phyloP scores from a whole-genome alignment of 53 echinoderm and acorn worm genomes.

The Henricia sp. region DNA sequence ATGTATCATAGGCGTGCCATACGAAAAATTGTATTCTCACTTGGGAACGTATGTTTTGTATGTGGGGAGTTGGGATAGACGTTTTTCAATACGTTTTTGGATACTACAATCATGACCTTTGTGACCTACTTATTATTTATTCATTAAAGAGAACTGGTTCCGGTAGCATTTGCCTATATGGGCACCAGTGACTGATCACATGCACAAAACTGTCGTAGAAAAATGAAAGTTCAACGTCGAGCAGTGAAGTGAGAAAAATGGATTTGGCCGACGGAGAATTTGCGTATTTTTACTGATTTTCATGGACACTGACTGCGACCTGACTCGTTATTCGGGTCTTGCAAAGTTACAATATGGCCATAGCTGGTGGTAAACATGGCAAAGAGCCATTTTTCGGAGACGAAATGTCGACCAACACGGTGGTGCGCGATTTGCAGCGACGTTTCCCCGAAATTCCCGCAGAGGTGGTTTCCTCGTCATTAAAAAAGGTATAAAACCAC shows the following conservation, averaged over 20 bases:
- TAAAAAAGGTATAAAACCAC: slow-evolving; percentile 26
- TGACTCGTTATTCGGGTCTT: no score
- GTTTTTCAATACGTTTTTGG: no score
- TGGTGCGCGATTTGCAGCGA: slow-evolving; percentile 13
- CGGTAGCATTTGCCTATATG: background rate
- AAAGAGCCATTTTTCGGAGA: slow-evolving; percentile 18
- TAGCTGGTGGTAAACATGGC: slow-evolving; percentile 18
- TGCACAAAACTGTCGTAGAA: slow-evolving; percentile 1
- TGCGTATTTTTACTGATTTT: background rate
- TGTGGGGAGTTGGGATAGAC: no score
- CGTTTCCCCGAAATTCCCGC: slow-evolving; percentile 59
- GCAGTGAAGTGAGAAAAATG: background rate
- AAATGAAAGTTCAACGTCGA: background rate
- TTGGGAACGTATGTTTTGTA: no score
- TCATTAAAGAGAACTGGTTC: no score
- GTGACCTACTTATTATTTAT: no score
- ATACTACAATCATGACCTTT: no score
- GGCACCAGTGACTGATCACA: slow-evolving; percentile 25
- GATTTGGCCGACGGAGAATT: background rate
- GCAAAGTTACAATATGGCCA: slow-evolving; percentile 23
- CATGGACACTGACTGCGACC: background rate
- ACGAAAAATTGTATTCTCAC: no score
- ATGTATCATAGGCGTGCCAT: no score
- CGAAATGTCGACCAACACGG: background rate
- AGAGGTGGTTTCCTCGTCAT: slow-evolving; percentile 41